A percentile compares a stretch with the other conserved stretches of the same genome.
These are phyloP conservation scores for Psammodynastes pulverulentus DNA, from an alignment of 2,113 vertebrate species.

Conservation along the genomic window DNA sequence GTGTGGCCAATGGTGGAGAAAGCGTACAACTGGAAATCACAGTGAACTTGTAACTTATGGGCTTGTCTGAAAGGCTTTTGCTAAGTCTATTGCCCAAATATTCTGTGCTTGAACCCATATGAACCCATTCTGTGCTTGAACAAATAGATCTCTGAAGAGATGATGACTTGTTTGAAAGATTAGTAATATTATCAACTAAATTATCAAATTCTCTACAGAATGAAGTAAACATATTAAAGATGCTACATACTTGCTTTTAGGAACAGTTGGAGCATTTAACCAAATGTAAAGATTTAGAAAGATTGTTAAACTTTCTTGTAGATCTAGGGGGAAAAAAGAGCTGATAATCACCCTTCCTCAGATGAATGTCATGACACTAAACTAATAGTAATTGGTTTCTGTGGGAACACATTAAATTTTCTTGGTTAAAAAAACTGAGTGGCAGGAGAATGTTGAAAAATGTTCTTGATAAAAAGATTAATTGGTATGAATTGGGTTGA, in stretches of 20 bases:
- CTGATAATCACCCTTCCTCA: neutral
- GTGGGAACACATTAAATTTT: slow-evolving; percentile 55
- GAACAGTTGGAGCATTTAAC: accelerated
- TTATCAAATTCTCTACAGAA: neutral
- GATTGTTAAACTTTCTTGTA: neutral
- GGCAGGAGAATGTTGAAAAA: slow-evolving; percentile 38
- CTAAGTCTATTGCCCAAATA: neutral
- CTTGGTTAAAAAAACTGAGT: slow-evolving; percentile 46
- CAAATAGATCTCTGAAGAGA: neutral
- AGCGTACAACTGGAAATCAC: neutral
- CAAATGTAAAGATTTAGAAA: neutral
- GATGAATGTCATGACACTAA: neutral
- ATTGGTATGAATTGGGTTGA: slow-evolving; percentile 58
- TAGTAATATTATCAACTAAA: neutral
- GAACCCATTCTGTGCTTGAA: no score
- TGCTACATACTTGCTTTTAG: neutral
- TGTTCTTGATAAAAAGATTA: slow-evolving; percentile 48
- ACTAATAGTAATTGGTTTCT: slow-evolving; percentile 55
- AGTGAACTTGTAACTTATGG: neutral
- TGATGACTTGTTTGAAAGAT: neutral
- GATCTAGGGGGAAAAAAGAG: neutral
- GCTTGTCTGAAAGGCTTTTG: neutral
- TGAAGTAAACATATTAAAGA: accelerated
- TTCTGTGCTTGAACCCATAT: neutral
- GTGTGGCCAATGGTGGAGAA: neutral